Evolutionary conservation across 2,888 invertebrate species (phyloP).

Genomic region (Timema podura): DNA sequence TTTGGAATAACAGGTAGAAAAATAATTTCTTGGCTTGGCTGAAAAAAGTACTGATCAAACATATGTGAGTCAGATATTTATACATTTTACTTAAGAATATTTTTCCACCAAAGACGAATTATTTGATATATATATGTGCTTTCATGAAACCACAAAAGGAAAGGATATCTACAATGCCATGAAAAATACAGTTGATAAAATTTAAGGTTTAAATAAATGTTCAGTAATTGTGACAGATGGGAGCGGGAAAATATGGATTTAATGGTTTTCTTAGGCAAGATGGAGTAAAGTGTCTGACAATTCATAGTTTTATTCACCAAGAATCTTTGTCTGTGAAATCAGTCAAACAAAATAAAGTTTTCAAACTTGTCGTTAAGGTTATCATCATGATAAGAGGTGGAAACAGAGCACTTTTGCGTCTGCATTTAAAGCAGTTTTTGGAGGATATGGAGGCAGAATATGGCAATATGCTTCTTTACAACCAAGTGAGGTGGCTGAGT

Average conservation of each 20-base stretch:
- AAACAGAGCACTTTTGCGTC: constrained; percentile 5
- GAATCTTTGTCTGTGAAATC: constrained; percentile 16
- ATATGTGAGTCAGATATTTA: neutral
- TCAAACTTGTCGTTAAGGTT: constrained; percentile 17
- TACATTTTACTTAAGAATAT: neutral
- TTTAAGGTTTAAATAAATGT: neutral
- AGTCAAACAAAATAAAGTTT: constrained; percentile 9
- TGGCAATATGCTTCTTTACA: constrained; percentile 4
- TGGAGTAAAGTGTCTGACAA: neutral
- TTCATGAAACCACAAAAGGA: constrained; percentile 11
- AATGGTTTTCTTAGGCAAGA: neutral
- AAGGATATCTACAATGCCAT: constrained; percentile 3
- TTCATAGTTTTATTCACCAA: constrained; percentile 18
- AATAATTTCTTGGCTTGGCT: neutral
- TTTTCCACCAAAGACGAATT: constrained; percentile 18
- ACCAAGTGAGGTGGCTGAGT: constrained; percentile 14
- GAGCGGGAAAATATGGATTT: constrained; percentile 11
- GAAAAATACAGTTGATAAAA: constrained; percentile 10
- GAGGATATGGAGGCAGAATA: neutral
- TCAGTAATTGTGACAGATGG: constrained; percentile 11
- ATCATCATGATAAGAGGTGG: constrained; percentile 14
- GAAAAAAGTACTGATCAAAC: constrained; percentile 12
- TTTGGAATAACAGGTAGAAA: neutral
- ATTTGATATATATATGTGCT: constrained; percentile 13
- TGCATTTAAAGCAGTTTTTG: neutral